Evolutionary conservation across 2,113 vertebrate genomes (phyloP).

Genomic region (Rana temporaria): DNA sequence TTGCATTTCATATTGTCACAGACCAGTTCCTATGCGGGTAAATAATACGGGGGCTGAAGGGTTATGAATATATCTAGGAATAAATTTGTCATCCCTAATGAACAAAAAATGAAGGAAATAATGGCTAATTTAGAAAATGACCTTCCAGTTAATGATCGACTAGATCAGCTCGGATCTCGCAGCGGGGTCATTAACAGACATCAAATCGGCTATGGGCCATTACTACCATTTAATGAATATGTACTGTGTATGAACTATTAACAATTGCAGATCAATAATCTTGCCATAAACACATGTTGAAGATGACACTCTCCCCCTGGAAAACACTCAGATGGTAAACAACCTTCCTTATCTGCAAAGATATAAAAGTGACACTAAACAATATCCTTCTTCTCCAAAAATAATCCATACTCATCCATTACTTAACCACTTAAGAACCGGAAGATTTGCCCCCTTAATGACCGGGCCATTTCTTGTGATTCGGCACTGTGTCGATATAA

Average conservation of each 20-base stretch:
- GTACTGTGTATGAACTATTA: slow-evolving; percentile 44
- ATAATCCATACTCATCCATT: too few species aligned
- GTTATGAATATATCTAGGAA: slow-evolving; percentile 7
- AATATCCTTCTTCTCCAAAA: too few species aligned
- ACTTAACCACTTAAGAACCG: too few species aligned
- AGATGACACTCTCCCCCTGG: neutral
- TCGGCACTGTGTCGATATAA: too few species aligned
- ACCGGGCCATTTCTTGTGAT: too few species aligned
- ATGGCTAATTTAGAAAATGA: slow-evolving; percentile 45
- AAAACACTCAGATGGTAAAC: slow-evolving; percentile 10
- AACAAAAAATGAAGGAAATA: slow-evolving; percentile 42
- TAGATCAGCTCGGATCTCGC: slow-evolving; percentile 45
- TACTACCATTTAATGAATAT: slow-evolving; percentile 33
- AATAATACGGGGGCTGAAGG: slow-evolving; percentile 1
- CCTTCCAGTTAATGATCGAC: slow-evolving; percentile 52
- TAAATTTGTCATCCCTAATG: slow-evolving; percentile 41
- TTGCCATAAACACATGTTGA: neutral
- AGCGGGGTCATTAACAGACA: slow-evolving; percentile 50
- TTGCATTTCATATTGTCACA: slow-evolving; percentile 4
- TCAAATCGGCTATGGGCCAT: slow-evolving; percentile 45
- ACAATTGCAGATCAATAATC: slow-evolving; percentile 41
- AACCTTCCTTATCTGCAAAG: neutral
- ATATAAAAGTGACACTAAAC: slow-evolving; percentile 4
- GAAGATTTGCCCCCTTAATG: too few species aligned
- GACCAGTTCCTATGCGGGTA: slow-evolving; percentile 1